Conservation (phyloP, 2,888 invertebrate species). For the Allophyes oxyacanthae region DNA sequence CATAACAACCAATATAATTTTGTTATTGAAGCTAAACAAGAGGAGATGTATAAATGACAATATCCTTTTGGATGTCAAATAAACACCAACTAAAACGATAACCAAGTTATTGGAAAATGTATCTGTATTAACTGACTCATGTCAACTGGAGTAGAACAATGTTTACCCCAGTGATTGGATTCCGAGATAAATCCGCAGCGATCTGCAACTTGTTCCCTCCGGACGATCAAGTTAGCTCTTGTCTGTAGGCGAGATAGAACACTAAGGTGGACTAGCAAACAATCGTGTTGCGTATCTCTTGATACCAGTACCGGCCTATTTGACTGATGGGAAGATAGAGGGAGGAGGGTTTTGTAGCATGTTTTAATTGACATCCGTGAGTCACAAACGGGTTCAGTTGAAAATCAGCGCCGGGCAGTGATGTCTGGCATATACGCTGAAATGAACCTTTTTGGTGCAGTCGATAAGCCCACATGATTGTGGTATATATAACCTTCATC, state of each 20-base stretch:
- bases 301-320: conserved; percentile 36
- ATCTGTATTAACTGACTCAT: conserved; percentile 51
- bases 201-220: conserved; percentile 52
- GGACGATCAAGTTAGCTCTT: conserved; percentile 64
- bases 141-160: conserved; percentile 60
- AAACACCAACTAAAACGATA: conserved; percentile 39
- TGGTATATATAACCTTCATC: no score
- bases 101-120: conserved; percentile 45
- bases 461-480: no score
- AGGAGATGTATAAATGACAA: no score
- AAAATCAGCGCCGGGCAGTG: no score
- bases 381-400: no score
- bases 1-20: no score
- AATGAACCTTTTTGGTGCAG: no score
- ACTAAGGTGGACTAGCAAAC: conserved; percentile 43
- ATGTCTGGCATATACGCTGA: no score
- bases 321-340: conserved; percentile 42
- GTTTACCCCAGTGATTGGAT: conserved; percentile 69
- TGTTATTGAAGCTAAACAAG: no score
- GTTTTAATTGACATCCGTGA: no score
- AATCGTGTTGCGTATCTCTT: conserved; percentile 48
- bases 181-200: conserved; percentile 61
- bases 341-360: neutral
- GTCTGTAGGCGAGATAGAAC: conserved; percentile 56
- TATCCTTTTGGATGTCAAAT: conserved; percentile 8